Percentiles rank a stretch among this genome's conserved stretches.
Conservation (phyloP, 2,888 invertebrate genomes). For the Pycnomerus fuliginosus region DNA sequence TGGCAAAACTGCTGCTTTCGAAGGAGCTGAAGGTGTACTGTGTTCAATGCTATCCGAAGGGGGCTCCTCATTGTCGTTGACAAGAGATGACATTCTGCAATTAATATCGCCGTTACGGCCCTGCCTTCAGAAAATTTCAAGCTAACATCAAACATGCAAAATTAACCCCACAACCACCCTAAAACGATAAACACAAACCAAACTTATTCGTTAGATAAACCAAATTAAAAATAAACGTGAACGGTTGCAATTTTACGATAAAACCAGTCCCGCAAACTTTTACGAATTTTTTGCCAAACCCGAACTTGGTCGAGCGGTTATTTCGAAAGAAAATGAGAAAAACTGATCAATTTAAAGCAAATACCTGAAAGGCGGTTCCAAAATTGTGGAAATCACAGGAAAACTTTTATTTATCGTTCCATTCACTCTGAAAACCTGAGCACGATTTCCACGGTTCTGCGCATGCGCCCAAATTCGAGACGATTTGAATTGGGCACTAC, state of each 20-base stretch:
- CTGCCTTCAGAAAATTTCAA: constrained; percentile 7
- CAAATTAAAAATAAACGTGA: constrained; percentile 5
- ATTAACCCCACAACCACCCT: no score
- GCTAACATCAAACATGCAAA: constrained; percentile 3
- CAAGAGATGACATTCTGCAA: constrained; percentile 11
- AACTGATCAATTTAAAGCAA: neutral
- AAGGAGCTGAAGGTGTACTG: constrained; percentile 23
- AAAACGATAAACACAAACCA: no score
- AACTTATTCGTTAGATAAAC: constrained; percentile 11
- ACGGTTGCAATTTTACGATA: constrained; percentile 9
- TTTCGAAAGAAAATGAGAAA: constrained; percentile 1
- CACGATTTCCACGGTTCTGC: constrained; percentile 4
- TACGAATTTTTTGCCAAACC: neutral
- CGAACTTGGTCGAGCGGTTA: neutral
- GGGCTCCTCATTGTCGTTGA: constrained; percentile 6
- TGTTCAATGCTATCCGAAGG: no score
- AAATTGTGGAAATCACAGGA: neutral
- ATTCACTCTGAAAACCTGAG: constrained; percentile 12
- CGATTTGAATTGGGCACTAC: no score
- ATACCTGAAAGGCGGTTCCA: neutral
- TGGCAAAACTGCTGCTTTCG: constrained; percentile 55
- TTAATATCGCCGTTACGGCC: constrained; percentile 5
- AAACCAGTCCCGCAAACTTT: constrained; percentile 9
- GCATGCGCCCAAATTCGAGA: constrained; percentile 10
- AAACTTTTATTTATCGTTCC: constrained; percentile 17